These are phyloP conservation scores for Hippocampus mohnikei DNA, from an alignment of 2,113 vertebrate species.

Conservation along the genomic window DNA sequence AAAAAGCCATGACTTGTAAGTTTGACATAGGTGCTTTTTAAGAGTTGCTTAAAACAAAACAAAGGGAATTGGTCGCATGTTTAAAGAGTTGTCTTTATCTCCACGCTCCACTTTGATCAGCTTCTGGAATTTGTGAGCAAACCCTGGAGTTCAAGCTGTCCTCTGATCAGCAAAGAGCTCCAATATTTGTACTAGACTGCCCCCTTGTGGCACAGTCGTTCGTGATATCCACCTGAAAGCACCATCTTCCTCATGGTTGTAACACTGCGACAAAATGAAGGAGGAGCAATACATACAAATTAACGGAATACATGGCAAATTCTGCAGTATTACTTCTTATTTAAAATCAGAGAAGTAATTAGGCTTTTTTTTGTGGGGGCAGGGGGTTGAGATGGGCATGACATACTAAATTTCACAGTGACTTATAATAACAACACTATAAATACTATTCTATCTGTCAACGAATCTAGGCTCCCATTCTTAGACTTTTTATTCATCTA, in stretches of 20 bases:
- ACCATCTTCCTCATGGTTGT: neutral
- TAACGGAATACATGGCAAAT: neutral
- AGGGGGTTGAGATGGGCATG: neutral
- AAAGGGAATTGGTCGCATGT: conserved; percentile 20
- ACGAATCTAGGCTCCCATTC: neutral
- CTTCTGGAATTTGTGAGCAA: conserved; percentile 30
- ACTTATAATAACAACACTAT: too few species aligned
- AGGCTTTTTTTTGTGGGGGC: neutral
- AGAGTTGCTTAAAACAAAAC: conserved; percentile 8
- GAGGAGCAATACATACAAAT: neutral
- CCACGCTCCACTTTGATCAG: conserved; percentile 30
- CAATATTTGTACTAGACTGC: conserved; percentile 18
- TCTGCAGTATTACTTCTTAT: neutral
- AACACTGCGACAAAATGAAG: neutral
- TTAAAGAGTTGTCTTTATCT: conserved; percentile 24
- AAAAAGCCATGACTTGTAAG: neutral
- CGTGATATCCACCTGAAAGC: neutral
- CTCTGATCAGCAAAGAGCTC: conserved; percentile 1
- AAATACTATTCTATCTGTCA: too few species aligned
- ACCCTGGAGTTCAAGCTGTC: conserved; percentile 38
- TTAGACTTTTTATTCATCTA: neutral
- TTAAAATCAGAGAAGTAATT: neutral
- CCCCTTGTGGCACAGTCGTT: conserved; percentile 45
- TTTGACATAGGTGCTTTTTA: neutral
- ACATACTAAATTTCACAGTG: too few species aligned